Percentiles rank a stretch among this genome's conserved stretches.
Conservation (phyloP, 1,140 invertebrate species). For the Sogatella furcifera region DNA sequence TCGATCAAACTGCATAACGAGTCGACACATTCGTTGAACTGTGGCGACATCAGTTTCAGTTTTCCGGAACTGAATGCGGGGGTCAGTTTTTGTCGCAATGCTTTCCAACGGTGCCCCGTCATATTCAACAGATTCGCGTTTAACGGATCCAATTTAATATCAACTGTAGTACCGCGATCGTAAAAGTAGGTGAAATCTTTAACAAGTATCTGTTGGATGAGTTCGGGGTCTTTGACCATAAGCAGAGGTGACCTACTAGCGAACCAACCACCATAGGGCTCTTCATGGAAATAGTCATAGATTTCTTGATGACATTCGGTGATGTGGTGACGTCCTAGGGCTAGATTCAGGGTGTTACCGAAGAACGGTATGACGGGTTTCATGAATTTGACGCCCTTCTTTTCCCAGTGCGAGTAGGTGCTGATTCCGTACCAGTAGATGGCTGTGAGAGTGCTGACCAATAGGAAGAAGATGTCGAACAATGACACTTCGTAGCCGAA, state of each 20-base stretch:
- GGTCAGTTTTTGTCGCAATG: conserved; percentile 28
- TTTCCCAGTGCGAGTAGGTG: conserved; percentile 36
- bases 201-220: conserved; percentile 37
- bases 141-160: conserved; percentile 22
- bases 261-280: conserved; percentile 19
- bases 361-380: conserved; percentile 19
- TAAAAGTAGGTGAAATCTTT: conserved; percentile 38
- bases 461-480: too few relatives aligned
- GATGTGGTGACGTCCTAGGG: not conserved
- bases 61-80: conserved; percentile 24
- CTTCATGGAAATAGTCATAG: conserved; percentile 13
- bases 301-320: not conserved
- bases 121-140: conserved; percentile 23
- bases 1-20: not conserved
- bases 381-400: conserved; percentile 15
- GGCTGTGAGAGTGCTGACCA: not conserved
- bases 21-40: conserved; percentile 9
- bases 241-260: conserved; percentile 26
- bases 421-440: conserved; percentile 32
- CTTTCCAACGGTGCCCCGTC: conserved; percentile 29
- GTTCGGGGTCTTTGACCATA: conserved; percentile 33
- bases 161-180: conserved; percentile 29
- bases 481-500: too few relatives aligned
- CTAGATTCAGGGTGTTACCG: conserved; percentile 13
- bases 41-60: conserved; percentile 26